Evolutionary conservation across 2,888 invertebrate genomes (phyloP), one percentile per base, ranked within the genome.

Genomic region (Phyto melanocephala): DNA sequence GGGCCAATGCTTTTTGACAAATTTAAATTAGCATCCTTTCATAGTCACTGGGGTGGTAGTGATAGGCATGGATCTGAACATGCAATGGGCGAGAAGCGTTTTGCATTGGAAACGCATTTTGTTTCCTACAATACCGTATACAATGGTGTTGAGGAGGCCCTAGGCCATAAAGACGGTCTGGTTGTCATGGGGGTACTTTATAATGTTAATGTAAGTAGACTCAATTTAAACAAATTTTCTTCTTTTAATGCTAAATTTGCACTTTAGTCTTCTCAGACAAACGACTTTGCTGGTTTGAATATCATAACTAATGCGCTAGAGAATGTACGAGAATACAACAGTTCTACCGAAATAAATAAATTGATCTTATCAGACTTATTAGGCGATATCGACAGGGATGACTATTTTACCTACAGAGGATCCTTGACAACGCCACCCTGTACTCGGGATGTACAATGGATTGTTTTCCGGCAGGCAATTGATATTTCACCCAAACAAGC

Each of bases 1-100:
- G 22, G n/a, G 8, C n/a, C 22, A 2, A n/a, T 42, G 11, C 1
- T 0, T 0, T 4, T 4, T 20, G n/a, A 37, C 0, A 56, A 15
- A 6, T 50, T 45, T 24, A 52, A 83, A 11, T 71, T 83, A 13
- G 84, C 83, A 2, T 20, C 10, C 15, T 0, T 17, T 1, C 86
- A 87, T 68, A 85, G 85, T 35, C 86, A 87, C 45, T 87, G 86
- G 86, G 86, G 86, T 1, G 84, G 85, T 5, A 68, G 62, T 15
- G 76, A 84, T 28, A 11, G 72, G 0, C 84, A 84, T 17, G 86
- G 86, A 13, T 85, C 86, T 1, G 86, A 87, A 45, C 86, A 87
- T 74, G 84, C 84, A 2, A 80, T 87, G 24, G 81, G 86, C 60
- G 67, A 84, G n/a, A 67, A 62, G 24, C 82, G 85, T 15, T 84